These are phyloP conservation scores for Poliocrania exsul DNA, from an alignment of 2,797 vertebrate species.

Conservation along the genomic window DNA sequence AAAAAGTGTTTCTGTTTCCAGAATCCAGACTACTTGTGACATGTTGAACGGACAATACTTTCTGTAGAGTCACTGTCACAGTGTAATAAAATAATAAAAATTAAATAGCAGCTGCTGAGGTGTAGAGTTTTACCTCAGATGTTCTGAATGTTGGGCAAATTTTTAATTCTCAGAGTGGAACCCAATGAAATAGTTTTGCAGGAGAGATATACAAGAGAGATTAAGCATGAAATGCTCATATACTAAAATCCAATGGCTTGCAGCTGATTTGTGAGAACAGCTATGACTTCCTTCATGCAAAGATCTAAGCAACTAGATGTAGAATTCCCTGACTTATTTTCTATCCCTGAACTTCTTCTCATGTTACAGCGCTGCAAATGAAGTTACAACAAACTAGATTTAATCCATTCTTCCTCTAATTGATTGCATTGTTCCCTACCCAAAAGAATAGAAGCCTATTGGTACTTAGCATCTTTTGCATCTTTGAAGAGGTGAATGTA, in stretches of 20 bases:
- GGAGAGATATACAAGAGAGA: neutral
- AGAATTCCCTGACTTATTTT: neutral
- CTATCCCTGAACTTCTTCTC: neutral
- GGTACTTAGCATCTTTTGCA: neutral
- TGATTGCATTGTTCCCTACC: neutral
- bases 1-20: neutral
- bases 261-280: neutral
- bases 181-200: neutral
- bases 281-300: neutral
- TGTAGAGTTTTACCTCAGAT: neutral
- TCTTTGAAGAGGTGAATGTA: neutral
- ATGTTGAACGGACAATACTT: neutral
- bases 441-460: neutral
- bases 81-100: neutral
- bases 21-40: neutral
- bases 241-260: neutral
- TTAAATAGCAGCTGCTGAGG: neutral
- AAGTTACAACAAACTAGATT: neutral
- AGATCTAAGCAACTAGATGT: neutral
- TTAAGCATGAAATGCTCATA: neutral
- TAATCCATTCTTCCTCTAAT: neutral
- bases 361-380: neutral
- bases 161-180: neutral
- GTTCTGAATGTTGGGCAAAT: neutral
- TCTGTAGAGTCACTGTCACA: neutral